Conservation (phyloP, 2,797 vertebrate genomes). For the Pipistrellus pygmaeus region DNA sequence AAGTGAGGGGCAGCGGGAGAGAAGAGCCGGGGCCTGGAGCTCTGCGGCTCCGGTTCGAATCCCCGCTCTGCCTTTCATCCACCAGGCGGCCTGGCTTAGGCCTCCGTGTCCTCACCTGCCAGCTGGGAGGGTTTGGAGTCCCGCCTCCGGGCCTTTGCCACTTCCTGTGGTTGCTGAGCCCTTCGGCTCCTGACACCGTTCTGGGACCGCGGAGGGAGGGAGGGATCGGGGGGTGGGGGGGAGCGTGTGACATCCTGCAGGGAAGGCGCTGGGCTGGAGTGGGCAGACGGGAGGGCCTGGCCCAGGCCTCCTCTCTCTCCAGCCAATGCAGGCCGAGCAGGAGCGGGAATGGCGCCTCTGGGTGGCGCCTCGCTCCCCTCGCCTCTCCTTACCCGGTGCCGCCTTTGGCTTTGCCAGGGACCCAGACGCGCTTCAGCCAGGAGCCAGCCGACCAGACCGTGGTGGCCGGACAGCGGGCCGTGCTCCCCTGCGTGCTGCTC, state of each 20-base stretch:
- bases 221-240: not conserved
- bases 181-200: not conserved
- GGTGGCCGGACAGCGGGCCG: constrained; percentile 93
- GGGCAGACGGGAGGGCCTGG: not conserved
- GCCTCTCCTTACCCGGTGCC: not conserved
- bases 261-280: too few relatives aligned
- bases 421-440: constrained; percentile 94
- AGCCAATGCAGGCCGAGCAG: rapidly evolving
- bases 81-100: not conserved
- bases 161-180: not conserved
- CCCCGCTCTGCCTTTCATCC: not conserved
- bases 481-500: constrained; percentile 95
- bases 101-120: not conserved
- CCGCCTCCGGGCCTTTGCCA: not conserved
- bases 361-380: not conserved
- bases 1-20: not conserved
- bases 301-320: not conserved
- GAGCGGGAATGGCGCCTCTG: rapidly evolving
- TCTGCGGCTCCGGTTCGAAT: too few relatives aligned
- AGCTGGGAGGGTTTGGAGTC: not conserved
- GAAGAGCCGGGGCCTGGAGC: not conserved
- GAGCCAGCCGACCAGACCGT: constrained; percentile 96
- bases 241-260: rapidly evolving
- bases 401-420: constrained; percentile 83
- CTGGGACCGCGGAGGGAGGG: not conserved